phyloP scores from a whole-genome alignment of 1,140 invertebrate genomes.

The Arctopsyche grandis region DNA sequence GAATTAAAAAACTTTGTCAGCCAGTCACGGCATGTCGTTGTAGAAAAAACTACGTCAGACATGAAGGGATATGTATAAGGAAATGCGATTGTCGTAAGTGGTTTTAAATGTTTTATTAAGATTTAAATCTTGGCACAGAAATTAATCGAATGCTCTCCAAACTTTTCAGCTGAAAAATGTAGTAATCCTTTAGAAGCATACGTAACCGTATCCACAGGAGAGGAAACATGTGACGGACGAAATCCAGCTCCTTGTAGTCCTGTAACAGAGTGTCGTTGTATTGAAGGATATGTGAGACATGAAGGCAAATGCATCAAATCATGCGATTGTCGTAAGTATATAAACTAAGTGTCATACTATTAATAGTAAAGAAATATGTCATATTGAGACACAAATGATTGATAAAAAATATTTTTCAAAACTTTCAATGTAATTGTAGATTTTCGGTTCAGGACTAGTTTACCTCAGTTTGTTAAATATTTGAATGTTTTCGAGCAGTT shows the following conservation, averaged over 20 bases:
- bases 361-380: too few relatives aligned
- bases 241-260: background rate
- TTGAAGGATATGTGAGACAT: slow-evolving; percentile 17
- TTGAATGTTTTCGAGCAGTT: too few relatives aligned
- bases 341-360: too few relatives aligned
- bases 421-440: too few relatives aligned
- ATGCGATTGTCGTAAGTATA: slow-evolving; percentile 31
- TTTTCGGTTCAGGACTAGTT: too few relatives aligned
- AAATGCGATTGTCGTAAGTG: slow-evolving; percentile 24
- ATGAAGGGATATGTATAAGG: slow-evolving; percentile 11
- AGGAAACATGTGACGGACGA: slow-evolving; percentile 9
- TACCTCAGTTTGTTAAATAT: too few relatives aligned
- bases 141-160: too few relatives aligned
- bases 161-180: too few relatives aligned
- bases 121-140: too few relatives aligned
- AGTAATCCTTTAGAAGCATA: slow-evolving; percentile 5
- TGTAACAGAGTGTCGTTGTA: slow-evolving; percentile 12
- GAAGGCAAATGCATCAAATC: slow-evolving; percentile 5
- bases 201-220: background rate
- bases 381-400: too few relatives aligned
- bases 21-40: slow-evolving; percentile 2
- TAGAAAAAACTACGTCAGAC: background rate
- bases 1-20: background rate
- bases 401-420: too few relatives aligned
- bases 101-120: background rate